Evolutionary conservation across 2,888 invertebrate species (phyloP), one percentile per base, ranked within the genome.

Genomic region (Drosophila niveifrons): DNA sequence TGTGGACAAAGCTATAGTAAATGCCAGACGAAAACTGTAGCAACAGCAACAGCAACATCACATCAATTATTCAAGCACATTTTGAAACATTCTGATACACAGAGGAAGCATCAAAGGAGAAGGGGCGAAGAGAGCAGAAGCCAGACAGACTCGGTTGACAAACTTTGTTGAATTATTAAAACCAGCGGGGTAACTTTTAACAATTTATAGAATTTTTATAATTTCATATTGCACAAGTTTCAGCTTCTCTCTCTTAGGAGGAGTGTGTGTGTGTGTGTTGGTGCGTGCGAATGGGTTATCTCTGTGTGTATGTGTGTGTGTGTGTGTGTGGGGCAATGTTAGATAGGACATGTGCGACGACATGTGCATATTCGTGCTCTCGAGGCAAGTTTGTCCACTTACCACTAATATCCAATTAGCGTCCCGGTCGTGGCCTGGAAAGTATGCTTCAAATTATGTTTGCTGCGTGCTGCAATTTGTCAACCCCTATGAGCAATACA

Each of bases 391-490:
- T 61, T 62, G 59, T 65, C 71, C 82, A 82, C 82, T 85, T 73
- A 59, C 77, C 71, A 82, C 83, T 84, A 87, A 84, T 87, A 87
- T 78, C 88, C 84, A 85, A 85, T 85, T 85, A 85, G 88, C 77
- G 84, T 79, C 66, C 51, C 61, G 70, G 44, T 65, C 70, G 69
- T 72, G 75, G 67, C 70, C 81, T 59, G 73, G 48, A 81, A 79
- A 84, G 87, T 72, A 61, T 78, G 85, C 82, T 87, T 67, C 85
- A 87, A 81, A 87, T 83, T 83, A 71, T 84, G 61, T 68, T 39
- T 75, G 70, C 75, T 80, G 66, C 68, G 78, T 57, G 46, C 61
- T 71, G 75, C 83, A 82, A 85, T 84, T 85, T 85, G 88, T 83
- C 85, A 88, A 79, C 85, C 81, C 86, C 65, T 59, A 66, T 64